Base-by-base conservation (phyloP, 2,113 vertebrate genomes). In the Carassius gibelio region DNA sequence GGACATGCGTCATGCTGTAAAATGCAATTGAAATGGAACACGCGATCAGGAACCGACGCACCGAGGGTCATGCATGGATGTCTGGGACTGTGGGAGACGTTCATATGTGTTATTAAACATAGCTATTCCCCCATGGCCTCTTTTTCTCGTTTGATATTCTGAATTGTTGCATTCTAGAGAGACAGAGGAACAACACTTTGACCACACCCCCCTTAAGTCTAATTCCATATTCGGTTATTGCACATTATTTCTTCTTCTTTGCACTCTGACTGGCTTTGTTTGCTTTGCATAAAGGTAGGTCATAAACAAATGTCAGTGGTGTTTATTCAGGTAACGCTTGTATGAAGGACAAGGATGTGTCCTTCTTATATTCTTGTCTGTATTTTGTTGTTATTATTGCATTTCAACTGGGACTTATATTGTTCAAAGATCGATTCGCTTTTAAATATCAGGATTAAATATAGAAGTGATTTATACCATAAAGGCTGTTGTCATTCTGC, bases 1-100 rank as follows among this genome's bases (percentile, higher is more conserved):
- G 26, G 15, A 81, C 80, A 69, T 83, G 81, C 68, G 64, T 72
- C 81, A 83, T 17, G 14, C 50, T 59, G 50, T 82, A 23, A 72
- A 57, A 82, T 55, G 17, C 15, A 21, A 2, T 19, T 69, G 42
- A 69, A 69, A 34, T 55, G 26, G 21, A 8, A 13, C 62, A 52
- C 5, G 55, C 80, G 64, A 81, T n/a, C 59, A 61, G 59, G 26
- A 75, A 75, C 5, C 5, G 42, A 74, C 21, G 23, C 62, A 50
- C 21, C 68, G 23, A 68, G 26, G 62, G 79, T 55, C 45, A 55
- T 13, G 34, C 2, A 34, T 13, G 59, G 10, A 52, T n/a, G 19
- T 17, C 8, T 52, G 17, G 42, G 13, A 19, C 30, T 26, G 8
- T 66, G 14, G 38, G 34, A 64, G 21, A 23, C 14, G n/a, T 15